Conservation (phyloP, 1,140 invertebrate species). For the Pseudachorutes palmiensis region DNA sequence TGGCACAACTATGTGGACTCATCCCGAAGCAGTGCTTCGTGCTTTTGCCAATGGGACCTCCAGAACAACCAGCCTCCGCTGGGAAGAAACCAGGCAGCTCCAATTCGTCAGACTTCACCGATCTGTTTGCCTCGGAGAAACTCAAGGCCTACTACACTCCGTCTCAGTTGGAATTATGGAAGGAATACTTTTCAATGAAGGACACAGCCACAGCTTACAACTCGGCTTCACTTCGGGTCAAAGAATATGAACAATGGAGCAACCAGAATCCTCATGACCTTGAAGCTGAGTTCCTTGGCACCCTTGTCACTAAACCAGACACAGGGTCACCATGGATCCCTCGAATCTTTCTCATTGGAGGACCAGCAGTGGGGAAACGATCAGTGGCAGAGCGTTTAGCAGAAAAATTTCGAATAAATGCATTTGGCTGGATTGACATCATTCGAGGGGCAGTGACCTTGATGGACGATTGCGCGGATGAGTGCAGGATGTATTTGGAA, state of each 20-base stretch:
- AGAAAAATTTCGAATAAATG: slow-evolving; percentile 20
- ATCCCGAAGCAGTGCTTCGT: slow-evolving; percentile 29
- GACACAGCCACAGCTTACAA: slow-evolving; percentile 21
- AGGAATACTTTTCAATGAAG: slow-evolving; percentile 15
- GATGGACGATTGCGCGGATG: slow-evolving; percentile 11
- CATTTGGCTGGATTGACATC: slow-evolving; percentile 24
- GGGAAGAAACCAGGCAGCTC: background rate
- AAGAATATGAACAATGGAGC: slow-evolving; percentile 19
- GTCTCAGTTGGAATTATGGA: background rate
- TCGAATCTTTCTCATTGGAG: slow-evolving; percentile 16
- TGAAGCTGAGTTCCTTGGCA: slow-evolving; percentile 27
- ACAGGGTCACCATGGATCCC: slow-evolving; percentile 34
- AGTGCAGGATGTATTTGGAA: slow-evolving; percentile 23
- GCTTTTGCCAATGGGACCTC: slow-evolving; percentile 22
- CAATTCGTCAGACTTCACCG: background rate
- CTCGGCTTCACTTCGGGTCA: slow-evolving; percentile 22
- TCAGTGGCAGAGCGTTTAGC: slow-evolving; percentile 20
- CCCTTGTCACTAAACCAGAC: slow-evolving; percentile 16
- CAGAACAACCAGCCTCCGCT: background rate
- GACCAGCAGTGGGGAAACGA: slow-evolving; percentile 19
- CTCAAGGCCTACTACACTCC: background rate
- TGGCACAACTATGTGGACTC: slow-evolving; percentile 26
- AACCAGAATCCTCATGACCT: slow-evolving; percentile 11
- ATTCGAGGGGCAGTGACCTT: slow-evolving; percentile 22
- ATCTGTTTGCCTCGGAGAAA: background rate